These are phyloP conservation scores for Euphonia xanthogaster DNA, from an alignment of 2,797 vertebrate species.

Conservation along the genomic window DNA sequence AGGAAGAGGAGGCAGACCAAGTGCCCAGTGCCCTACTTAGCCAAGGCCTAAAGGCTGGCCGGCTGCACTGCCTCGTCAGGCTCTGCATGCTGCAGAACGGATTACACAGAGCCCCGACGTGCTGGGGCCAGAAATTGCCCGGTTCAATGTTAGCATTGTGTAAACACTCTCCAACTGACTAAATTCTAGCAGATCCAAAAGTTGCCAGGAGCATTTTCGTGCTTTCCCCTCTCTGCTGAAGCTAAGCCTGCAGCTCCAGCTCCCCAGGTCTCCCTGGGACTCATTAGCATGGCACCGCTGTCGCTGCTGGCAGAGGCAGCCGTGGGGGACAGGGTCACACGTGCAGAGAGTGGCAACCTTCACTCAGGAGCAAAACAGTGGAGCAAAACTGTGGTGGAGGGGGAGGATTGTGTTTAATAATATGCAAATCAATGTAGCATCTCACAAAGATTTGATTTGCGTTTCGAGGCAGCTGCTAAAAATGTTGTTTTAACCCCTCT, in stretches of 20 bases:
- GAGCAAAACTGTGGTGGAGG: not conserved
- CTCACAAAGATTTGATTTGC: not conserved
- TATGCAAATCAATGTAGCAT: slow-evolving; percentile 35
- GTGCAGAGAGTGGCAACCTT: not conserved
- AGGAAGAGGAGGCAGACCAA: not conserved
- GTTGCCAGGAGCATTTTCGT: slow-evolving; percentile 46
- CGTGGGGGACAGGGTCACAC: not conserved
- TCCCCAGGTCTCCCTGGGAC: slow-evolving; percentile 61
- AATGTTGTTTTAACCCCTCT: slow-evolving; percentile 30
- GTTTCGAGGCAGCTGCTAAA: slow-evolving; percentile 34
- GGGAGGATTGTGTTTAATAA: not conserved
- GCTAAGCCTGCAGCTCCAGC: not conserved
- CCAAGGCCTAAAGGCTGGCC: not conserved
- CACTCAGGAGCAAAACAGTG: not conserved
- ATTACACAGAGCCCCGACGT: not conserved
- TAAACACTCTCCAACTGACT: slow-evolving; percentile 52
- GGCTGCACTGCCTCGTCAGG: rapidly evolving
- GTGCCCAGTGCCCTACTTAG: not conserved
- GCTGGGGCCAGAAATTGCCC: not conserved
- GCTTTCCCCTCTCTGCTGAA: not conserved
- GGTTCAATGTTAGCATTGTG: not conserved
- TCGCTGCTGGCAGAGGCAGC: not conserved
- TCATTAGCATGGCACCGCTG: slow-evolving; percentile 51
- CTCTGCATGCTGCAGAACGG: not conserved
- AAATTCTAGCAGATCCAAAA: slow-evolving; percentile 13